Conservation (phyloP, 2,797 vertebrate species). For the Spea hammondii region DNA sequence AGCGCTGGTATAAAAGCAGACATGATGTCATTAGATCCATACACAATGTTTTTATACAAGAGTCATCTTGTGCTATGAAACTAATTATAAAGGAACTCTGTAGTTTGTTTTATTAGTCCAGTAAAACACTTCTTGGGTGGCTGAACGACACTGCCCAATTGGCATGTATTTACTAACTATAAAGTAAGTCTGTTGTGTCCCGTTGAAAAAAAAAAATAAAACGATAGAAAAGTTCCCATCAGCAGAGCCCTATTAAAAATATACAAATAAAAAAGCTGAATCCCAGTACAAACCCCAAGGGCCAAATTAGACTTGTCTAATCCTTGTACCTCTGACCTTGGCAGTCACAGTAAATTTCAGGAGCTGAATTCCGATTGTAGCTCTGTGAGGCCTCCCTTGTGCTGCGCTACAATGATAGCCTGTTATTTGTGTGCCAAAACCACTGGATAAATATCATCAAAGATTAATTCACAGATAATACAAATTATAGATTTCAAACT, state of each 20-base stretch:
- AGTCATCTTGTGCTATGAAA: constrained; percentile 51
- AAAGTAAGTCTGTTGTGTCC: constrained; percentile 51
- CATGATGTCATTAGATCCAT: constrained; percentile 48
- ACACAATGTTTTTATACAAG: constrained; percentile 39
- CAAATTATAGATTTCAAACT: constrained; percentile 30
- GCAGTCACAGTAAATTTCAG: constrained; percentile 41
- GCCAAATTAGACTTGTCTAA: constrained; percentile 52
- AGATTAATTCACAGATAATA: constrained; percentile 30
- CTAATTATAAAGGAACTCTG: constrained; percentile 49
- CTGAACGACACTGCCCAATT: constrained; percentile 46
- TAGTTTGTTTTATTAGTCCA: constrained; percentile 49
- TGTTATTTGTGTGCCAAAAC: constrained; percentile 33
- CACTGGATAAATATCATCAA: constrained; percentile 34
- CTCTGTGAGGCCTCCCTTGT: constrained; percentile 1
- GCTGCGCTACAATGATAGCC: constrained; percentile 41
- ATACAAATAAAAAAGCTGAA: constrained; percentile 49
- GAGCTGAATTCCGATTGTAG: constrained; percentile 35
- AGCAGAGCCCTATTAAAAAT: constrained; percentile 49
- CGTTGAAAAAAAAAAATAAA: constrained; percentile 36
- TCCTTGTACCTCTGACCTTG: constrained; percentile 52
- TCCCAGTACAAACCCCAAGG: constrained; percentile 49
- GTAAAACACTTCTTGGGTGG: constrained; percentile 54
- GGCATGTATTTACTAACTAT: constrained; percentile 50
- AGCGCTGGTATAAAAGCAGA: constrained; percentile 46
- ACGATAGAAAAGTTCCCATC: constrained; percentile 48